These are phyloP conservation scores for Candoia aspera DNA, from an alignment of 2,113 vertebrate genomes.

Conservation along the genomic window DNA sequence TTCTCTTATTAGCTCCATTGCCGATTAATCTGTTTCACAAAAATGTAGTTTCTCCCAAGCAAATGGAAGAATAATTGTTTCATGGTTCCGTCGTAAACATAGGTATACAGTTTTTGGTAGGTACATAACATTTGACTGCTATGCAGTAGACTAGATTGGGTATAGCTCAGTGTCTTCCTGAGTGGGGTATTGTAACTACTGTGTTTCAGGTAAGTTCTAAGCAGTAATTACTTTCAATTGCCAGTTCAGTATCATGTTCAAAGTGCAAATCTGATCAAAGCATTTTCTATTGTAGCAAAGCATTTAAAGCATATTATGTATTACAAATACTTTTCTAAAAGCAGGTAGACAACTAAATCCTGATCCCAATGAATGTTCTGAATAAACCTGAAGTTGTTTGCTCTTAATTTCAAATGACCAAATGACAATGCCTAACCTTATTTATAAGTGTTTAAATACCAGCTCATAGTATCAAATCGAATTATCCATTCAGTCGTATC, in stretches of 20 bases:
- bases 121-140: not conserved
- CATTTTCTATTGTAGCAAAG: not conserved
- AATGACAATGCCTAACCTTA: constrained; percentile 31
- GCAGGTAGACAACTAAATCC: not conserved
- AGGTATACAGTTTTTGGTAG: not conserved
- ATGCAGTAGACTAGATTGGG: not conserved
- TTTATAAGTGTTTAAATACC: not conserved
- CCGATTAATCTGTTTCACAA: not conserved
- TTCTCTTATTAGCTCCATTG: not conserved
- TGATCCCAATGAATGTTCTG: not conserved
- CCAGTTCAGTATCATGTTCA: not conserved
- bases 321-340: not conserved
- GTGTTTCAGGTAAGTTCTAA: not conserved
- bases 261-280: not conserved
- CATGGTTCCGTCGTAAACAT: not conserved
- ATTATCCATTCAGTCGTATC: too few relatives aligned
- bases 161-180: not conserved
- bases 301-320: not conserved
- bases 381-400: not conserved
- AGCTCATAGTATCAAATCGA: too few relatives aligned
- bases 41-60: not conserved
- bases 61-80: not conserved
- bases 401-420: constrained; percentile 65
- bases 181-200: not conserved
- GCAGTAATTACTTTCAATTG: not conserved